These are phyloP conservation scores for Rhea americana DNA, from an alignment of 2,113 vertebrate genomes.

Conservation along the genomic window DNA sequence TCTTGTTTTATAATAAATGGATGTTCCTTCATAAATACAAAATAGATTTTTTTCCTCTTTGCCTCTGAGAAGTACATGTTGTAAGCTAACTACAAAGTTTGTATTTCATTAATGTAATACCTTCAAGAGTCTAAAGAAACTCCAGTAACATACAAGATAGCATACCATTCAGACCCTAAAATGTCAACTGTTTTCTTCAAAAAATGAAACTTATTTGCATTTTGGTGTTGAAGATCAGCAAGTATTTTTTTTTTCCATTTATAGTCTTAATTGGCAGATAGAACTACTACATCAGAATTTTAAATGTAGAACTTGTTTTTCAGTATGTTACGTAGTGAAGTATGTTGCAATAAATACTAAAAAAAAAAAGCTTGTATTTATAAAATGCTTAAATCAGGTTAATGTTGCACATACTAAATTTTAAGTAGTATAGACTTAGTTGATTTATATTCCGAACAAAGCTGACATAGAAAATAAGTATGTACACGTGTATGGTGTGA, in stretches of 20 bases:
- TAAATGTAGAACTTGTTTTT: conserved; percentile 70
- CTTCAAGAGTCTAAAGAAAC: conserved; percentile 58
- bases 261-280: conserved; percentile 69
- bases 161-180: conserved; percentile 49
- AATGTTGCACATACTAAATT: conserved; percentile 71
- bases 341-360: conserved; percentile 73
- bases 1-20: conserved; percentile 81
- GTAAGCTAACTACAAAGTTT: conserved; percentile 70
- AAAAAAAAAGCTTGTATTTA: conserved; percentile 72
- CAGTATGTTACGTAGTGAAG: conserved; percentile 70
- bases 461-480: conserved; percentile 32
- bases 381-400: conserved; percentile 75
- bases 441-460: conserved; percentile 72
- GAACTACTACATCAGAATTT: conserved; percentile 71
- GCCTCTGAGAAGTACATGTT: conserved; percentile 69
- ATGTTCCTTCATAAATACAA: conserved; percentile 67
- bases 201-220: conserved; percentile 75
- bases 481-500: conserved; percentile 57
- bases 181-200: conserved; percentile 63
- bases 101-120: conserved; percentile 70
- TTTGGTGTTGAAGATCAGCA: conserved; percentile 69
- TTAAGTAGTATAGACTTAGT: conserved; percentile 63
- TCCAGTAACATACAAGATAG: conserved; percentile 54
- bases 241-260: conserved; percentile 76
- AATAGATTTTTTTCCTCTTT: conserved; percentile 58